These are phyloP conservation scores for Chaetodon auriga DNA, from an alignment of 2,113 vertebrate genomes.

Conservation along the genomic window DNA sequence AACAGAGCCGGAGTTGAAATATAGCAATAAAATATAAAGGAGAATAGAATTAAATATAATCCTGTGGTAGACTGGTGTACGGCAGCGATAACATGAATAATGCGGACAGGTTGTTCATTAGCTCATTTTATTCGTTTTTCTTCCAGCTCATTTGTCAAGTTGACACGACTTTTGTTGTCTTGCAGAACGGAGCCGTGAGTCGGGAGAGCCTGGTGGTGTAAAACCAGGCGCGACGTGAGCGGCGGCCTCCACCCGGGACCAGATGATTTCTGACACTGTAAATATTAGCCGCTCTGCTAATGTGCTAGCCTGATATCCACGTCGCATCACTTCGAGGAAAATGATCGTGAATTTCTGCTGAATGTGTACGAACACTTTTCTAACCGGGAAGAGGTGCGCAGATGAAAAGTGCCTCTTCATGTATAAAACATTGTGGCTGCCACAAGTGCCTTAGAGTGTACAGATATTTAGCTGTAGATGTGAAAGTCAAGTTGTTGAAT, in stretches of 20 bases:
- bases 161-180: constrained; percentile 28
- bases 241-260: background rate
- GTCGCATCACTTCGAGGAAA: background rate
- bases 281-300: constrained; percentile 50
- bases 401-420: constrained; percentile 41
- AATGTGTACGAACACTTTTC: constrained; percentile 42
- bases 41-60: too few relatives aligned
- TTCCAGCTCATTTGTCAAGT: background rate
- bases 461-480: constrained; percentile 47
- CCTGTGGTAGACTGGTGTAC: too few relatives aligned
- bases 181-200: constrained; percentile 91
- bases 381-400: constrained; percentile 4
- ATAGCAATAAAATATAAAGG: too few relatives aligned
- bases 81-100: too few relatives aligned
- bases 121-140: background rate
- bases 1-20: too few relatives aligned
- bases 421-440: constrained; percentile 74
- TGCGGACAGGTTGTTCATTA: too few relatives aligned
- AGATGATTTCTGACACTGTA: constrained; percentile 47
- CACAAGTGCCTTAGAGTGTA: constrained; percentile 82
- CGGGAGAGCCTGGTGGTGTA: constrained; percentile 92
- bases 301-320: constrained; percentile 40
- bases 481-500: constrained; percentile 18
- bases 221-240: constrained; percentile 38
- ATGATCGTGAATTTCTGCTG: constrained; percentile 1